Base-by-base conservation (phyloP, 2,888 invertebrate species). In the Protophormia terraenovae region DNA sequence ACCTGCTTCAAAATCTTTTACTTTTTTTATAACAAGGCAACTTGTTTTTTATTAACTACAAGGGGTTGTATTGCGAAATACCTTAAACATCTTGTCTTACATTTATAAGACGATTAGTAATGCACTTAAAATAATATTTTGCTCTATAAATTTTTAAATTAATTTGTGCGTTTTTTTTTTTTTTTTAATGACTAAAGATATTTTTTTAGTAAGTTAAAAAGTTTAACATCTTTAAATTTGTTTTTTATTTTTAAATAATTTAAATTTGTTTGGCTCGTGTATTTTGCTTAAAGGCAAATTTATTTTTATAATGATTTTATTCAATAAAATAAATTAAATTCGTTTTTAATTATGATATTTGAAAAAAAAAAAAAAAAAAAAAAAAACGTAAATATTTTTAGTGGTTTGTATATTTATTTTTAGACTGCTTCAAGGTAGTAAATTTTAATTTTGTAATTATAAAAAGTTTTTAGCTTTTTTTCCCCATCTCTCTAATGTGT, bases 241-340 rank as follows among this genome's bases (percentile, higher is more conserved):
- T 12, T 50, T 45, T 53, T 22, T 53, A n/a, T 53, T 22, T 16
- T 19, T 32, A 32, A 10, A 45, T 5, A 55, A 38, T 29, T 24
- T 41, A 38, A 41, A 53, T 41, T 58, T 29, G 47, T 29, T 47
- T 71, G 6, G 10, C 69, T 60, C 50, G 60, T 78, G 14, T 50
- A 62, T 71, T 62, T 71, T 38, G 62, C 78, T 50, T 27, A 19
- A 71, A 71, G 71, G 78, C 78, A 78, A 62, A 62, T 53, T 50
- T 14, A 38, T 71, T 71, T 78, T 62, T 62, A 27, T 35, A 35
- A 38, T 62, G 24, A 35, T 60, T 47, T 16, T 50, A 78, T 60
- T 71, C 62, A 71, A 78, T 62, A 62, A 78, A 71, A 71, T 78
- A 78, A 71, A 78, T 71, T 71, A 53, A 71, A 78, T 78, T 69